phyloP scores from a whole-genome alignment of 2,113 vertebrate genomes.

The Hypocryptadius cinnamomeus region DNA sequence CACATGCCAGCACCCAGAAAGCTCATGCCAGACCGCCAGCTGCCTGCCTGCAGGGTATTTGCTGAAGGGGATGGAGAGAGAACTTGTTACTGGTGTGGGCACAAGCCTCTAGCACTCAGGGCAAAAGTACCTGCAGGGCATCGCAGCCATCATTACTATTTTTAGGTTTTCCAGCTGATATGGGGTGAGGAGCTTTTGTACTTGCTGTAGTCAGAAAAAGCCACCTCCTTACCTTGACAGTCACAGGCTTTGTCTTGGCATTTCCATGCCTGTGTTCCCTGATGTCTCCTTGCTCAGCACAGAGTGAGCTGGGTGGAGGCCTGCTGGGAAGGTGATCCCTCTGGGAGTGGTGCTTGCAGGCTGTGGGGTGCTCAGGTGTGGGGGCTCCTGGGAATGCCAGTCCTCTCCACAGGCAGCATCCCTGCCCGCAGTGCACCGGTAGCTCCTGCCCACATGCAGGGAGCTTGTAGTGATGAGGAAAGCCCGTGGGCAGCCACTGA shows the following conservation, averaged over 20 bases:
- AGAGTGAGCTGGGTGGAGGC: accelerated
- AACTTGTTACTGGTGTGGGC: neutral
- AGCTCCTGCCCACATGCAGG: neutral
- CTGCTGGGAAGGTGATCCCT: neutral
- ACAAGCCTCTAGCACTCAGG: neutral
- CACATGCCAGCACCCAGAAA: neutral
- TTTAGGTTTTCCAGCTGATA: neutral
- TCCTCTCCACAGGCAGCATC: neutral
- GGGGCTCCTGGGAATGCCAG: neutral
- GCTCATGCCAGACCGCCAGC: neutral
- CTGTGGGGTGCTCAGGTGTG: neutral
- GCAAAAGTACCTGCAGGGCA: neutral
- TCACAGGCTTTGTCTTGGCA: neutral
- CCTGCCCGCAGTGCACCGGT: accelerated
- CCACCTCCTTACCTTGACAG: neutral
- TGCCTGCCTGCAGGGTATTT: neutral
- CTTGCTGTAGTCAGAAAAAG: neutral
- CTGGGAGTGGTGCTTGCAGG: neutral
- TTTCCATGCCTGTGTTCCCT: neutral
- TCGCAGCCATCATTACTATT: neutral
- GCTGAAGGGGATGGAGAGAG: neutral
- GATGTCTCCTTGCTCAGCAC: neutral
- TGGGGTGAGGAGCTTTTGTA: neutral
- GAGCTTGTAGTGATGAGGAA: neutral
- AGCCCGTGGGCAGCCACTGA: neutral